Base-by-base conservation (phyloP, 2,888 invertebrate species). In the Tinea semifulvella region DNA sequence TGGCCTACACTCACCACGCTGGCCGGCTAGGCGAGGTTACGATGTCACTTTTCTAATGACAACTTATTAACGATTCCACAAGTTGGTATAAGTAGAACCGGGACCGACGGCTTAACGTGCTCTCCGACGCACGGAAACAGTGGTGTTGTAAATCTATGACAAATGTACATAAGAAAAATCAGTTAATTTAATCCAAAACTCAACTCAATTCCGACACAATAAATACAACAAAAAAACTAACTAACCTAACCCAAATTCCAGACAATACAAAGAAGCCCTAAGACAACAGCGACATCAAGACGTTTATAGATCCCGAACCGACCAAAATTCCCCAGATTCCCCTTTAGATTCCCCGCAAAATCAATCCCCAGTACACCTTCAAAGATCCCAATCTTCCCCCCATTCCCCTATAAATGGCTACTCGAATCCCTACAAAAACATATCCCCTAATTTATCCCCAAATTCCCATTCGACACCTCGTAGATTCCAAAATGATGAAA, bases 251-350 rank as follows among this genome's bases (percentile, higher is more conserved):
- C 14, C 46, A 14, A 48, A 49, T 83, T 79, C 4, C 76, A 87
- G 92, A 74, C 93, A 94, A 82, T 94, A 93, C 80, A 94, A 94
- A 82, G 94, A 94, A 84, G 93, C 93, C 47, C 71, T 93, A 63
- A 89, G 90, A 68, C 91, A 91, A 58, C 94, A 94, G 69, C 85
- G 94, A 55, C 90, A 88, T 50, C 90, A 89, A 71, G 92, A 92
- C 64, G 86, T 92, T 48, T 92, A 92, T 68, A 83, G 88, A 52
- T 85, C 87, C 55, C 85, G 87, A 48, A 84, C 87, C 53, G 85
- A 85, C 53, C 80, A 81, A 42, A 72, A 81, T 36, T 84, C 84
- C 16, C 84, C 85, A 14, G 82, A 82, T 42, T 70, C 83, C 46
- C 84, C 84, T 53, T n/a, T n/a, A n/a, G 77, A 81, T 47, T 74